Evolutionary conservation across 2,888 invertebrate genomes (phyloP).

Genomic region (Biston stratarius): DNA sequence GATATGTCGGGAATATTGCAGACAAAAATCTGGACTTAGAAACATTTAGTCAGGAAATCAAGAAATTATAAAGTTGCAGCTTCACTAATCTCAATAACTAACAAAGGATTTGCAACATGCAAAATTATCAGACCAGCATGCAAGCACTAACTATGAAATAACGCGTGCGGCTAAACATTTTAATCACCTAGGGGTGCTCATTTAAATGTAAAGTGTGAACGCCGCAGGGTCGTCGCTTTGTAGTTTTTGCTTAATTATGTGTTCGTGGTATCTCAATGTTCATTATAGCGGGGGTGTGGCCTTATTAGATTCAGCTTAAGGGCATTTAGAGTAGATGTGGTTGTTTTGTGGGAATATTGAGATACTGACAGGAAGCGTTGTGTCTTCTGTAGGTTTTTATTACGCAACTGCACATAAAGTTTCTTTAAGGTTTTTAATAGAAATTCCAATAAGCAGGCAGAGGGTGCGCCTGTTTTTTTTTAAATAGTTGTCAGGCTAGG

Average conservation of each 20-base stretch:
- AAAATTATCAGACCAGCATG: conserved; percentile 7
- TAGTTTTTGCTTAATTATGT: conserved; percentile 82
- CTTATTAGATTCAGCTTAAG: conserved; percentile 81
- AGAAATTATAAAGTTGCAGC: background rate
- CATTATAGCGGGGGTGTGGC: conserved; percentile 70
- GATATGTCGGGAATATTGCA: too few species aligned
- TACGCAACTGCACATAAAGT: background rate
- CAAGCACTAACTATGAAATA: conserved; percentile 23
- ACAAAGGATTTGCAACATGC: conserved; percentile 1
- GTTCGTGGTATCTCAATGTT: conserved; percentile 70
- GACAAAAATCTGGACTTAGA: background rate
- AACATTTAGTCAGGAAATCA: background rate
- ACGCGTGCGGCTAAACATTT: conserved; percentile 66
- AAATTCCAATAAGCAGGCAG: too few species aligned
- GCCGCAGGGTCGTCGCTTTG: conserved; percentile 71
- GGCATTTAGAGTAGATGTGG: conserved; percentile 62
- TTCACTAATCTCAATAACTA: background rate
- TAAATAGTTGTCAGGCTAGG: too few species aligned
- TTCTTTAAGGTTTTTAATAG: too few species aligned
- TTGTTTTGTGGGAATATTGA: conserved; percentile 50
- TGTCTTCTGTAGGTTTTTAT: background rate
- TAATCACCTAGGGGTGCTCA: conserved; percentile 70
- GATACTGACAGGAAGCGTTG: conserved; percentile 24
- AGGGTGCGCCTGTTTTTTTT: too few species aligned
- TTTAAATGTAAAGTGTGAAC: conserved; percentile 77